Percentiles rank a stretch among this genome's conserved stretches.
phyloP scores from a whole-genome alignment of 2,113 vertebrate species.

The Ibidorhyncha struthersii region DNA sequence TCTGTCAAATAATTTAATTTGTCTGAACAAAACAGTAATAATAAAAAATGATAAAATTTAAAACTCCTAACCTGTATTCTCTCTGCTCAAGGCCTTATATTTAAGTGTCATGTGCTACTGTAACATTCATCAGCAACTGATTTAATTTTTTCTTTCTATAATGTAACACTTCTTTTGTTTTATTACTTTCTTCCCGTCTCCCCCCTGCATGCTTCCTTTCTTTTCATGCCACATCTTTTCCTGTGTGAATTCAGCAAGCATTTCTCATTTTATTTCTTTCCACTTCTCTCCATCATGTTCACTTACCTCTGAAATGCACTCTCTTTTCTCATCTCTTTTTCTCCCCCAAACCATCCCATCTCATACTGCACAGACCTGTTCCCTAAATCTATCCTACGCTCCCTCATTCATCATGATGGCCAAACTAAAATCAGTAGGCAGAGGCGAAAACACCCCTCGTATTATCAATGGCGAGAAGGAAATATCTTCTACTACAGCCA shows the following conservation, averaged over 20 bases:
- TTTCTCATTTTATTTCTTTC: not conserved
- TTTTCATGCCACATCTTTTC: not conserved
- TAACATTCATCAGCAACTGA: not conserved
- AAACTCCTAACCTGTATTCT: not conserved
- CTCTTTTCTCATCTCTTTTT: not conserved
- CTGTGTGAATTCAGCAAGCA: not conserved
- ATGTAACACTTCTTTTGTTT: not conserved
- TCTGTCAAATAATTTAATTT: not conserved
- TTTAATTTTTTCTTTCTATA: not conserved
- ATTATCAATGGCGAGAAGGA: rapidly evolving
- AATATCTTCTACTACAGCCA: not conserved
- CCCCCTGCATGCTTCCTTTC: not conserved
- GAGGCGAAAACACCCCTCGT: not conserved
- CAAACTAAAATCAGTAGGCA: not conserved
- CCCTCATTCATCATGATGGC: not conserved
- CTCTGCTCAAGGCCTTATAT: not conserved
- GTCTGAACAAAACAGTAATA: not conserved
- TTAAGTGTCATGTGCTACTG: not conserved
- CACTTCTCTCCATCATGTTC: not conserved
- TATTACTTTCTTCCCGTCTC: not conserved
- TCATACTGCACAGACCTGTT: not conserved
- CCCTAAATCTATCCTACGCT: not conserved
- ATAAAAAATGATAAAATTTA: not conserved
- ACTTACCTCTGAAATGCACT: not conserved
- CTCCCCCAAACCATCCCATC: not conserved